Base-by-base conservation (phyloP, 2,888 invertebrate species). In the Macrosoma leucophasiata region DNA sequence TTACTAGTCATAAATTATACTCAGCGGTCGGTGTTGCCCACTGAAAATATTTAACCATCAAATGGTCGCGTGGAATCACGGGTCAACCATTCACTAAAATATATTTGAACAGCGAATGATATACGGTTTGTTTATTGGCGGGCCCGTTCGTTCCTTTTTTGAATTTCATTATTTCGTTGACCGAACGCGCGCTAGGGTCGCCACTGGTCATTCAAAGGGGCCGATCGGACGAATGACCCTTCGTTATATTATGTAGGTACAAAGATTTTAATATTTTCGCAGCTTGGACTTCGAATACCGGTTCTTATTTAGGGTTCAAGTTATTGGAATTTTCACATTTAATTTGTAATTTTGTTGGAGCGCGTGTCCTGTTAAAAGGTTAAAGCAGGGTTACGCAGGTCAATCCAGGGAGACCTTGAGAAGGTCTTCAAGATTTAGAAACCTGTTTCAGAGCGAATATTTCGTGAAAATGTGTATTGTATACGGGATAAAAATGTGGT, bases 101-200 rank as follows among this genome's bases (percentile, higher is more conserved):
- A 64, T 81, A 82, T 84, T 82, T 84, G 73, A 82, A 79, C 77
- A 77, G 69, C 55, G 76, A 76, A 81, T 84, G 84, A 84, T 84
- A 73, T 82, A 84, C 78, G 82, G 77, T 81, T 82, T 84, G 84
- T 84, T 84, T 84, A 84, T 84, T 81, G 79, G 82, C 72, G 73
- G 76, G 82, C 75, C 67, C 68, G 72, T 70, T 53, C 71, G 63
- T 67, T 74, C 63, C 69, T 74, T 74, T 71, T 79, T 81, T 64
- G 67, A 78, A 78, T 72, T 71, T 58, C 65, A 79, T 82, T 81
- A 79, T 76, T 56, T 36, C 57, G 55, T 50, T 76, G 78, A 77
- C 77, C 77, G 73, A n/a, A 58, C 74, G 75, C 67, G 63, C 72
- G 71, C 47, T 60, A 62, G 65, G 79, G 81, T 81, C 78, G 72